Percentiles rank a stretch among this genome's conserved stretches.
Conservation (phyloP, 2,797 vertebrate species). For the Spheniscus humboldti region DNA sequence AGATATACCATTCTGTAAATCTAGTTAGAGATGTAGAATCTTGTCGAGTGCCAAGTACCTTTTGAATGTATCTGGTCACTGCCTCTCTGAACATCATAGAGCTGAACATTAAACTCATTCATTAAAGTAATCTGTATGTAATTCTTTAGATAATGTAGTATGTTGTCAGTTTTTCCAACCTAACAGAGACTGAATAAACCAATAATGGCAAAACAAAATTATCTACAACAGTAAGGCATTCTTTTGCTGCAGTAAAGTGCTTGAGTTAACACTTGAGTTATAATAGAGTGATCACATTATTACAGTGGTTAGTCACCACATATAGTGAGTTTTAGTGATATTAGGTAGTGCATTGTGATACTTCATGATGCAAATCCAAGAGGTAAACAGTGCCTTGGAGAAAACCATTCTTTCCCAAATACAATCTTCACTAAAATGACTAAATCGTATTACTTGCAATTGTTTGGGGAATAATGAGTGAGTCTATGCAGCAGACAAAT, state of each 20-base stretch:
- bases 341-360: background rate
- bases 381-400: background rate
- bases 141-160: background rate
- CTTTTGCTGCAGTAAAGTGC: background rate
- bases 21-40: background rate
- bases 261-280: background rate
- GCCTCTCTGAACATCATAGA: background rate
- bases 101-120: background rate
- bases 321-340: background rate
- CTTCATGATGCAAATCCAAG: background rate
- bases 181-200: background rate
- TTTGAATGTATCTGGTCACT: background rate
- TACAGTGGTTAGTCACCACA: background rate
- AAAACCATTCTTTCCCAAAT: background rate
- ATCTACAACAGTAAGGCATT: background rate
- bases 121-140: background rate
- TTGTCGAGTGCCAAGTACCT: background rate
- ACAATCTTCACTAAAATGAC: background rate
- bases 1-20: background rate
- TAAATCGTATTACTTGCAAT: background rate
- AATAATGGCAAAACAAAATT: background rate
- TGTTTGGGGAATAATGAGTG: background rate
- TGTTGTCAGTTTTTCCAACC: background rate
- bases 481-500: background rate
- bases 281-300: background rate